These are phyloP conservation scores for Podarcis raffonei DNA, from an alignment of 2,113 vertebrate genomes.

Conservation along the genomic window DNA sequence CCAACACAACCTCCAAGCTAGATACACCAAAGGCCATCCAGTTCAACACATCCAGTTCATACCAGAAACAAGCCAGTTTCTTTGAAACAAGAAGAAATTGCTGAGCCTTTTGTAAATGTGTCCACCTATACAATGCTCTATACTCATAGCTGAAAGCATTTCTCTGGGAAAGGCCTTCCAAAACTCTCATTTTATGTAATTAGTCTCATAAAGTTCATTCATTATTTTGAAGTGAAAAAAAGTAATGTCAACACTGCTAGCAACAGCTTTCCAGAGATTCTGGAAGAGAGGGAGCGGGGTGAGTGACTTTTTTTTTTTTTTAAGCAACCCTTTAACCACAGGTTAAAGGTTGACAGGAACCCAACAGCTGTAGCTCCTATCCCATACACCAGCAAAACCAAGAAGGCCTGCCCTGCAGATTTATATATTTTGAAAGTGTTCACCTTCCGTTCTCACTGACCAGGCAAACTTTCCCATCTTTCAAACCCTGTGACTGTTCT, in stretches of 20 bases:
- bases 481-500: neutral
- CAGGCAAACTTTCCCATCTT: neutral
- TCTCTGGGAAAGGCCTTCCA: neutral
- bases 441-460: neutral
- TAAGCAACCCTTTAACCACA: too few species aligned
- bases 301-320: too few species aligned
- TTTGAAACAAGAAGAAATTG: neutral
- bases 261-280: neutral
- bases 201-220: neutral
- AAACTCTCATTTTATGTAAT: neutral
- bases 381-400: neutral
- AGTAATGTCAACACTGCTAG: too few species aligned
- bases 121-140: neutral
- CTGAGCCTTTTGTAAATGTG: neutral
- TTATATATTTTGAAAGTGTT: too few species aligned
- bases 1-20: neutral
- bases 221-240: neutral
- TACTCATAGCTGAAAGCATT: neutral
- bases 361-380: neutral
- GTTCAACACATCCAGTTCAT: neutral
- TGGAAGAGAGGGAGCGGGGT: too few species aligned
- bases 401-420: neutral
- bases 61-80: neutral
- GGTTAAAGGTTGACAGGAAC: neutral
- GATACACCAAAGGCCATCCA: neutral